Evolutionary conservation across 2,888 invertebrate species (phyloP).

Genomic region (Coecobrya sp.): DNA sequence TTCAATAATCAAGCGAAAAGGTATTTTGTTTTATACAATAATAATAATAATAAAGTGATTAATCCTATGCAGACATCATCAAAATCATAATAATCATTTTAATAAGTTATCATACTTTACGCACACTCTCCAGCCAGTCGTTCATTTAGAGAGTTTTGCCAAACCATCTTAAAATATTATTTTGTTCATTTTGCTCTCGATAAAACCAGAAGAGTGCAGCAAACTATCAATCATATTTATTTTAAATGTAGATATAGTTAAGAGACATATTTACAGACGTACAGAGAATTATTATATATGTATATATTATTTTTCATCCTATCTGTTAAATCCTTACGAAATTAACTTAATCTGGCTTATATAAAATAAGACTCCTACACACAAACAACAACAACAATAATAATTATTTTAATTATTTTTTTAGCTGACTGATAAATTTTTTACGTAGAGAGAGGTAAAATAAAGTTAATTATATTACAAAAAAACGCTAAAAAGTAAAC

Average conservation of each 20-base stretch:
- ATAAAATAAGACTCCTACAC: too few relatives aligned
- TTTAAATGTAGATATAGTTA: too few relatives aligned
- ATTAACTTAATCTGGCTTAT: too few relatives aligned
- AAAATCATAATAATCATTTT: not conserved
- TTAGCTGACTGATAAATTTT: not conserved
- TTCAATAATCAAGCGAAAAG: not conserved
- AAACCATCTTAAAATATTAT: not conserved
- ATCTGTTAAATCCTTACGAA: too few relatives aligned
- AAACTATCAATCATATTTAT: too few relatives aligned
- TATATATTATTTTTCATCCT: too few relatives aligned
- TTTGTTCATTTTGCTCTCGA: too few relatives aligned
- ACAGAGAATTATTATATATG: too few relatives aligned
- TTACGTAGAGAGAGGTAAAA: not conserved
- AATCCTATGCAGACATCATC: slow-evolving; percentile 20
- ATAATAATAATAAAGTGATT: slow-evolving; percentile 1
- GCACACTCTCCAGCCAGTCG: not conserved
- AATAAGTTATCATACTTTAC: slow-evolving; percentile 28
- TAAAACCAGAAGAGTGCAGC: too few relatives aligned
- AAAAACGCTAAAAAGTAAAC: not conserved
- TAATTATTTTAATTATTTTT: too few relatives aligned
- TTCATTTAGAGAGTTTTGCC: not conserved
- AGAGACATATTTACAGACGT: too few relatives aligned
- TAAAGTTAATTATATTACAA: slow-evolving; percentile 10
- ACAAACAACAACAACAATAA: too few relatives aligned
- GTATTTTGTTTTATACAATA: not conserved